phyloP scores from a whole-genome alignment of 2,797 vertebrate species.

The Iguana delicatissima region DNA sequence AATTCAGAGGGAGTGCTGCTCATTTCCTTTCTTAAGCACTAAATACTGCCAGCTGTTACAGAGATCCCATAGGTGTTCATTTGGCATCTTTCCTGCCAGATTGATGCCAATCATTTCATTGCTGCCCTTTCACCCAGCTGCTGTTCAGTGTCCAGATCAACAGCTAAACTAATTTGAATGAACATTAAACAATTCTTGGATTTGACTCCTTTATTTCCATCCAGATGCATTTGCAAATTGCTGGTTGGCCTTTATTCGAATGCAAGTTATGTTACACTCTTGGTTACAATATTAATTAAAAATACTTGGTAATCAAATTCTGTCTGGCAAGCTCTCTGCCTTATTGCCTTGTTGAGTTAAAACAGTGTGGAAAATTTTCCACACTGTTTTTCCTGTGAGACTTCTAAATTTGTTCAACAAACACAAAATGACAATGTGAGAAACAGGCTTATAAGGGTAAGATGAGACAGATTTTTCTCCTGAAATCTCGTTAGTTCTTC shows the following conservation, averaged over 20 bases:
- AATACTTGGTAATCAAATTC: slow-evolving; percentile 31
- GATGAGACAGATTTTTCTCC: slow-evolving; percentile 24
- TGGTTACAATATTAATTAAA: slow-evolving; percentile 44
- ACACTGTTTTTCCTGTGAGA: slow-evolving; percentile 62
- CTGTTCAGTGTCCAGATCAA: neutral
- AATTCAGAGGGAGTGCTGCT: slow-evolving; percentile 28
- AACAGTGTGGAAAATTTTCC: slow-evolving; percentile 62
- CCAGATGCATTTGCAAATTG: slow-evolving; percentile 6
- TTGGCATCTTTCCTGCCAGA: neutral
- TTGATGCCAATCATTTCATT: slow-evolving; percentile 15
- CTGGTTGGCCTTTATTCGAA: neutral
- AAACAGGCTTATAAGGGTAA: slow-evolving; percentile 69
- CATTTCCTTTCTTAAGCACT: slow-evolving; percentile 26
- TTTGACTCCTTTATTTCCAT: neutral
- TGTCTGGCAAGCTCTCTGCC: slow-evolving; percentile 62
- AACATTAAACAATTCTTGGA: neutral
- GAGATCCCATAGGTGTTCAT: neutral
- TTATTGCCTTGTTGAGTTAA: slow-evolving; percentile 73
- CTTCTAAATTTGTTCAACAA: slow-evolving; percentile 71
- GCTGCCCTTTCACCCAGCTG: slow-evolving; percentile 34
- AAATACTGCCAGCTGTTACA: slow-evolving; percentile 31
- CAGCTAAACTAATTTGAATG: slow-evolving; percentile 27
- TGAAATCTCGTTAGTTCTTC: slow-evolving; percentile 1
- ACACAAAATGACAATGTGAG: slow-evolving; percentile 70
- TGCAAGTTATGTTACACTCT: neutral